Evolutionary conservation across 2,797 vertebrate species (phyloP).

Genomic region (Periparus ater): DNA sequence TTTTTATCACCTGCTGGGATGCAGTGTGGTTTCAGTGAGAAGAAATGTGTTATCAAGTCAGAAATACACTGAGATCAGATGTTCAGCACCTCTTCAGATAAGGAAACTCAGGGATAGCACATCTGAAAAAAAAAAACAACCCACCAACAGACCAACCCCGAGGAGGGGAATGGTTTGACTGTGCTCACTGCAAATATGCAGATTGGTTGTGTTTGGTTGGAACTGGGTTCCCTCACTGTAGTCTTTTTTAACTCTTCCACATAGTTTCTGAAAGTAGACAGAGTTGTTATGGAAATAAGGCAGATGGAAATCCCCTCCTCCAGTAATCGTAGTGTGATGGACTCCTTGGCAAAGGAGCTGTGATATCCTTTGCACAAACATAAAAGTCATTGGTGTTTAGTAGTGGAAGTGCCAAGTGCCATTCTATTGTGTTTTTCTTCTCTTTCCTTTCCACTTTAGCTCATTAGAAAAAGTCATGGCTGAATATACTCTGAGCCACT

Average conservation of each 20-base stretch:
- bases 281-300: constrained; percentile 23
- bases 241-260: not conserved
- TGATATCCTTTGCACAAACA: constrained; percentile 49
- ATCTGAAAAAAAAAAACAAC: not conserved
- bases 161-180: not conserved
- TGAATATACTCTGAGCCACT: not conserved
- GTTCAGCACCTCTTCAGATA: not conserved
- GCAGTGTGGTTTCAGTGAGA: not conserved
- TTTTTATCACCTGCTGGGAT: not conserved
- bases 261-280: not conserved
- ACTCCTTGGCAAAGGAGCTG: constrained; percentile 5
- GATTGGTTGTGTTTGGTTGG: not conserved
- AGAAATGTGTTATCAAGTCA: not conserved
- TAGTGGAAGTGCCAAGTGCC: not conserved
- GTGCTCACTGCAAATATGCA: not conserved
- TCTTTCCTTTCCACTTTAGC: not conserved
- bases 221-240: not conserved
- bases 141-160: not conserved
- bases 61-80: not conserved
- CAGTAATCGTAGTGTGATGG: not conserved
- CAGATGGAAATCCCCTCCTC: not conserved
- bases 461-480: not conserved
- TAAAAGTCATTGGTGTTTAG: not conserved
- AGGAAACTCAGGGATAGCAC: not conserved
- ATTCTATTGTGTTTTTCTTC: not conserved